phyloP scores from a whole-genome alignment of 1,140 invertebrate species.

The Cryptotermes secundus region DNA sequence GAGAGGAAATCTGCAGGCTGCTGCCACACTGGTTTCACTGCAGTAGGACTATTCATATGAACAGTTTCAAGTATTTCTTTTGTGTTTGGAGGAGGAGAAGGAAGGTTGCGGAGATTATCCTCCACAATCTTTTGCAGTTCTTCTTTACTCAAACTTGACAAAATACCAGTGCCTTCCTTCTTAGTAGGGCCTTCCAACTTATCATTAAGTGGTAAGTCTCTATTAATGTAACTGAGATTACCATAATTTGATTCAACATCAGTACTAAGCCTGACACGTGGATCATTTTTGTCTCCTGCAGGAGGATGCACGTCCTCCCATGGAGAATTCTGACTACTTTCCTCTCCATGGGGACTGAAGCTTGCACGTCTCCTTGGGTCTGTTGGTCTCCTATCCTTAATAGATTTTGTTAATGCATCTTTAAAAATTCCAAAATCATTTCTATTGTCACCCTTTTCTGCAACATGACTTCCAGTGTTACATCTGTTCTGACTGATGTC shows the following conservation, averaged over 20 bases:
- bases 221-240: not conserved
- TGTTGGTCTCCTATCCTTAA: not conserved
- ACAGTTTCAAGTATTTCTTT: conserved; percentile 26
- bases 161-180: conserved; percentile 1
- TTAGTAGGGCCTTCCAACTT: not conserved
- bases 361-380: not conserved
- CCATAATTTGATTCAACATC: not conserved
- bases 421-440: not conserved
- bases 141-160: conserved; percentile 28
- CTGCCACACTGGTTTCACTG: no score
- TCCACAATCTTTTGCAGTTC: conserved; percentile 26
- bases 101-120: conserved; percentile 27
- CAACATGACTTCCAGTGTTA: not conserved
- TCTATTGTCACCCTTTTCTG: not conserved
- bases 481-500: not conserved
- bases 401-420: not conserved
- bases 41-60: not conserved
- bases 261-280: not conserved
- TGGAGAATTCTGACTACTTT: not conserved
- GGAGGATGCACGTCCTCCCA: not conserved
- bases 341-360: conserved; percentile 13
- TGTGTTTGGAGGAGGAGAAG: conserved; percentile 24
- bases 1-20: not conserved
- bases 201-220: not conserved
- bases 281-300: not conserved